Conservation (phyloP, 1,140 invertebrate species). For the Hyles euphorbiae region DNA sequence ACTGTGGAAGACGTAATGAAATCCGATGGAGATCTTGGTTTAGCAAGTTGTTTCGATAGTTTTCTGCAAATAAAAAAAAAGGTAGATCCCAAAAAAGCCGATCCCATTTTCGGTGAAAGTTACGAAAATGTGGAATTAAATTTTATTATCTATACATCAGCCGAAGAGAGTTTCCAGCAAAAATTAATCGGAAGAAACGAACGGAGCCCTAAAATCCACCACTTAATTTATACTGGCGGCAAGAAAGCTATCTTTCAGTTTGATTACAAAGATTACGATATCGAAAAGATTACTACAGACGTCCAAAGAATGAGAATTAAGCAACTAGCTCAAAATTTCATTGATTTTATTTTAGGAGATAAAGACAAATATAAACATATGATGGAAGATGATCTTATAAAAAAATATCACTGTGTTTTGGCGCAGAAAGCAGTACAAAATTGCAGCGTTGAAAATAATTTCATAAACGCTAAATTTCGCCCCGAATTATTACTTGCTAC, state of each 20-base stretch:
- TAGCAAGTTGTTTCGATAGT: conserved; percentile 20
- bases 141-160: conserved; percentile 22
- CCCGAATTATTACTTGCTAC: conserved; percentile 17
- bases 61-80: conserved; percentile 19
- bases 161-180: conserved; percentile 12
- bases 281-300: conserved; percentile 11
- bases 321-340: conserved; percentile 9
- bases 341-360: conserved; percentile 13
- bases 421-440: conserved; percentile 11
- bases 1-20: conserved; percentile 4
- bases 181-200: conserved; percentile 5
- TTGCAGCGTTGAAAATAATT: conserved; percentile 1
- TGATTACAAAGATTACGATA: conserved; percentile 13
- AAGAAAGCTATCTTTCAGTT: conserved; percentile 14
- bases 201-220: conserved; percentile 11
- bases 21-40: conserved; percentile 5
- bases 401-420: conserved; percentile 17
- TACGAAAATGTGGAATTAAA: conserved; percentile 17
- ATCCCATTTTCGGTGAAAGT: conserved; percentile 16
- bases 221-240: conserved; percentile 12
- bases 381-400: conserved; percentile 14
- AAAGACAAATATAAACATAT: conserved; percentile 7
- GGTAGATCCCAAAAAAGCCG: conserved; percentile 1
- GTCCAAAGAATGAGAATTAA: conserved; percentile 14
- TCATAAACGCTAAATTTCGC: conserved; percentile 11